Conservation (phyloP, 2,113 vertebrate genomes). For the Sinocyclocheilus maitianheensis region DNA sequence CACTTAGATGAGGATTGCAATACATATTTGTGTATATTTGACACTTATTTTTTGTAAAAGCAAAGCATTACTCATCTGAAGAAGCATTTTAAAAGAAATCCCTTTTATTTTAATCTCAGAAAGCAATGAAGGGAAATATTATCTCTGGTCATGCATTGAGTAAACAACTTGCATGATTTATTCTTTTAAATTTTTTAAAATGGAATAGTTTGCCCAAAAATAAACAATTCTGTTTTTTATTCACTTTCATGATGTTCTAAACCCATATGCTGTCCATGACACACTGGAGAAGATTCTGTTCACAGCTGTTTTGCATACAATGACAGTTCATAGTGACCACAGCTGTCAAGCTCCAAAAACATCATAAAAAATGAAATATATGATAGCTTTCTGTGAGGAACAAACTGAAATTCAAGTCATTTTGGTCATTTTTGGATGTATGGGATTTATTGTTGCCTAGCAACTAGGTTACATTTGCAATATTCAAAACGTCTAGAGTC, state of each 20-base stretch:
- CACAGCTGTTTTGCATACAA: neutral
- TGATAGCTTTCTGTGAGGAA: neutral
- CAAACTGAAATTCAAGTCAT: neutral
- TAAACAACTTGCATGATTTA: slow-evolving; percentile 33
- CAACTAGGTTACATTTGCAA: slow-evolving; percentile 23
- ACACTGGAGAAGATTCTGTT: neutral
- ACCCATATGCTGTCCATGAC: neutral
- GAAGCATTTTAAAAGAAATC: neutral
- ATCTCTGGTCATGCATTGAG: slow-evolving; percentile 46
- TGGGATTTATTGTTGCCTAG: slow-evolving; percentile 30
- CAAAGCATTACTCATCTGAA: neutral
- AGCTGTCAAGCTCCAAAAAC: slow-evolving; percentile 8
- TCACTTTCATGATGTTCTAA: neutral
- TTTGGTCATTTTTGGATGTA: slow-evolving; percentile 4
- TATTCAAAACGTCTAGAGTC: slow-evolving; percentile 3
- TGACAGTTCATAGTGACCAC: neutral
- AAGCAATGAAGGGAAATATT: slow-evolving; percentile 50
- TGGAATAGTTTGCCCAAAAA: neutral
- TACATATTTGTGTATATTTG: slow-evolving; percentile 22
- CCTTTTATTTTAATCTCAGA: slow-evolving; percentile 30
- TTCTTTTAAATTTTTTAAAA: neutral
- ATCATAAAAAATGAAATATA: neutral
- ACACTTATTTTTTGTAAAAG: neutral
- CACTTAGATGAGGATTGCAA: neutral
- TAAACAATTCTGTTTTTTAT: neutral